Evolutionary conservation across 2,113 vertebrate genomes (phyloP).

Genomic region (Montifringilla adamsi): DNA sequence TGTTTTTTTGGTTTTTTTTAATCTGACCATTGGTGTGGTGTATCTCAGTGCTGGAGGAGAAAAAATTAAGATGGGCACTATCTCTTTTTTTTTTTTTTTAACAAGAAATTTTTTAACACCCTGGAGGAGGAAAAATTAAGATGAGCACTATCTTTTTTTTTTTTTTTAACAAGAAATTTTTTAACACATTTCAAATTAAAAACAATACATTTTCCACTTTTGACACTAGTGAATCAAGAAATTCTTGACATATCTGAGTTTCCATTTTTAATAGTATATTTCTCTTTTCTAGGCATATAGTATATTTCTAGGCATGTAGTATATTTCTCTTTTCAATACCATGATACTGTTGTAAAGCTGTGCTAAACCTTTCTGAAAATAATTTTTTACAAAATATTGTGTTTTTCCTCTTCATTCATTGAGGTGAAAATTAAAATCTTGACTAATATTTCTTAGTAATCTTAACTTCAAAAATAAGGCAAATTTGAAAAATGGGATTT

Average conservation of each 20-base stretch:
- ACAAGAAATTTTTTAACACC: neutral
- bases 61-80: rapidly evolving
- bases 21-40: neutral
- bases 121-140: neutral
- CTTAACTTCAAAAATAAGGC: neutral
- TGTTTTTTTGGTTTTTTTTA: neutral
- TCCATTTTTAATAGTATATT: neutral
- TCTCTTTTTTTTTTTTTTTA: neutral
- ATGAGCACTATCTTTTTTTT: rapidly evolving
- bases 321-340: neutral
- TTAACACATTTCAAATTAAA: neutral
- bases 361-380: neutral
- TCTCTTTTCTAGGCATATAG: neutral
- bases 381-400: neutral
- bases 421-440: neutral
- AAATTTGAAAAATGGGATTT: neutral
- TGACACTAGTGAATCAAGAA: neutral
- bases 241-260: neutral
- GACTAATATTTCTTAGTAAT: neutral
- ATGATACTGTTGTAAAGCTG: neutral
- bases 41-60: neutral
- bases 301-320: no score
- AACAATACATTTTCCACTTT: neutral
- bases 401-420: neutral
- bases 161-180: neutral